Evolutionary conservation across 2,113 vertebrate species (phyloP).

Genomic region (Vicugna pacos): DNA sequence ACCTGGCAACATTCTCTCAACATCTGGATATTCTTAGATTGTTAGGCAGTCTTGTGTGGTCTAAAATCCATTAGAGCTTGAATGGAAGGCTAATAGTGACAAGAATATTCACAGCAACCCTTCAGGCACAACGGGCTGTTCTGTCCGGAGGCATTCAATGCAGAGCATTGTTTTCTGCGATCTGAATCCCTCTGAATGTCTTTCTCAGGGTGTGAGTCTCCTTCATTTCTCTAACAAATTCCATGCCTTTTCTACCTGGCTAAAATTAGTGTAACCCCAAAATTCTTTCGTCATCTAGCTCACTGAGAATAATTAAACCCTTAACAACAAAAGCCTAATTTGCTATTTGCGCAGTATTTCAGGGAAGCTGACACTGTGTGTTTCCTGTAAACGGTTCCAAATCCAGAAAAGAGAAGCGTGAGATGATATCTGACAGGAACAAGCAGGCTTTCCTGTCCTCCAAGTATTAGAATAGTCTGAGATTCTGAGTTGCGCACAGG

Average conservation of each 20-base stretch:
- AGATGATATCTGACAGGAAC: background rate
- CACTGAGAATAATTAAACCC: slow-evolving; percentile 66
- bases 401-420: background rate
- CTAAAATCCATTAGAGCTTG: background rate
- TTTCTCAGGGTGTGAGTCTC: background rate
- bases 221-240: slow-evolving; percentile 7
- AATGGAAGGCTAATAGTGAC: slow-evolving; percentile 13
- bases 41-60: background rate
- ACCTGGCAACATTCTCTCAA: background rate
- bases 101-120: background rate
- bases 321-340: slow-evolving; percentile 65
- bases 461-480: background rate
- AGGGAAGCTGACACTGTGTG: slow-evolving; percentile 1
- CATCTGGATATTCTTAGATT: background rate
- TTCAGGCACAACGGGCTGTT: background rate
- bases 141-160: slow-evolving; percentile 34
- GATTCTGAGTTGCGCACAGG: background rate
- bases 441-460: background rate
- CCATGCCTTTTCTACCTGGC: background rate
- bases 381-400: background rate
- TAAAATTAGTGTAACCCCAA: slow-evolving; percentile 54
- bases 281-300: slow-evolving; percentile 59
- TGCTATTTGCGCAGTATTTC: slow-evolving; percentile 20
- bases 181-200: slow-evolving; percentile 27
- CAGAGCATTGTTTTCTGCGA: background rate